Base-by-base conservation (phyloP, 2,797 vertebrate genomes). In the Sitta carolinensis region DNA sequence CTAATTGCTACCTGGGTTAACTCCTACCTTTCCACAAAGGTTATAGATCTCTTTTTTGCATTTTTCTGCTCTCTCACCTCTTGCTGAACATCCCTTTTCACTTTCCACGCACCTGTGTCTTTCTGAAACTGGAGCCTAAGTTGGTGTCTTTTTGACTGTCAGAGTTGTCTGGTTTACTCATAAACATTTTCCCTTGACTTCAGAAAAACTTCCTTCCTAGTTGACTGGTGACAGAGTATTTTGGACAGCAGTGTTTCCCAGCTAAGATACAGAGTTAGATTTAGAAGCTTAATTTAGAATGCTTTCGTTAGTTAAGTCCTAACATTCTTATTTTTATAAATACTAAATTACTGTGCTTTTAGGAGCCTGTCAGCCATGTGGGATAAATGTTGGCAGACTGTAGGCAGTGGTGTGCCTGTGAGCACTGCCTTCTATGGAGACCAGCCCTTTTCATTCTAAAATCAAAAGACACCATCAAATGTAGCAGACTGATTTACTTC, bases 1-100 rank as follows among this genome's bases (percentile, higher is more conserved):
- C 47, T 92, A 89, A 68, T 89, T 93, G 52, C 70, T 74, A 2
- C 47, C 62, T 75, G 47, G 8, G 6, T 95, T 96, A 94, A 95
- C 91, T 73, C 76, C 23, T 88, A 2, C 87, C 14, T 84, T 81
- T 36, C 90, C 19, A 38, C 43, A 45, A 5, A 16, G 47, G 51
- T 87, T 68, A 42, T 15, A 61, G 50, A 47, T 30, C 26, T 7
- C 11, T 76, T 27, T 36, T 45, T 72, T 70, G 18, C 18, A 3
- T 32, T 85, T 38, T 76, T 90, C 55, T 75, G 32, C 26, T 73
- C 48, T 87, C 34, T 34, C 11, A 36, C 30, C 5, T 72, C 45
- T 43, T 79, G 18, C n/a, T 63, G 36, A 75, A 42, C 11, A 51
- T 40, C 23, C 9, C 26, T 69, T 87, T 62, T 82, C 23, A 38